A percentile compares a stretch with the other conserved stretches of the same genome.
Conservation (phyloP, 2,888 invertebrate genomes). For the Panopea generosa region DNA sequence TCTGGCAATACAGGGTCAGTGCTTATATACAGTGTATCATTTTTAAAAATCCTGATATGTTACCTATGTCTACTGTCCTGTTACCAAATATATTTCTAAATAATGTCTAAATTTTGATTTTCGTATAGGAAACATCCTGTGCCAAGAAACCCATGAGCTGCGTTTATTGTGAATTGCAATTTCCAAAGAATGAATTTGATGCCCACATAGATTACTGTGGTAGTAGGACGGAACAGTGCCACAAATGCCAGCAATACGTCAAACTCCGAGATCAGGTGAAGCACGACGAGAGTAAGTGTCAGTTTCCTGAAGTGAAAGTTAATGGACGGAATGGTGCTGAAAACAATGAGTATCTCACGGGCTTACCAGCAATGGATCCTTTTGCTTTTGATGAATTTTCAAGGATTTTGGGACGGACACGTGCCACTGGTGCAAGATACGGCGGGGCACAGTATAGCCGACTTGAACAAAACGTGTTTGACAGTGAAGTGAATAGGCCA, state of each 20-base stretch:
- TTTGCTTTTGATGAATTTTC: conserved; percentile 49
- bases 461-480: too few species aligned
- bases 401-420: conserved; percentile 28
- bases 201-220: conserved; percentile 91
- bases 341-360: conserved; percentile 2
- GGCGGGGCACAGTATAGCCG: neutral
- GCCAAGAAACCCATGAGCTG: conserved; percentile 88
- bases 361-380: conserved; percentile 13
- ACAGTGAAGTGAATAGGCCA: neutral
- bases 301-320: conserved; percentile 65
- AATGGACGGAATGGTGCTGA: neutral
- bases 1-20: too few species aligned
- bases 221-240: conserved; percentile 90
- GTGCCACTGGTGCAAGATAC: neutral
- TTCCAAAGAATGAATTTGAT: conserved; percentile 88
- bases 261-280: conserved; percentile 90
- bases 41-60: too few species aligned
- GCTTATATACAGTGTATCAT: too few species aligned
- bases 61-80: too few species aligned
- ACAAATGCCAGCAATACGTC: conserved; percentile 89
- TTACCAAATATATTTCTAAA: too few species aligned
- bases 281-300: conserved; percentile 87
- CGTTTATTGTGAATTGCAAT: conserved; percentile 89
- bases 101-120: too few species aligned
- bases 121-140: conserved; percentile 87